A percentile compares a stretch with the other conserved stretches of the same genome.
phyloP scores from a whole-genome alignment of 2,888 invertebrate genomes.

The Chrysotoxum bicinctum region DNA sequence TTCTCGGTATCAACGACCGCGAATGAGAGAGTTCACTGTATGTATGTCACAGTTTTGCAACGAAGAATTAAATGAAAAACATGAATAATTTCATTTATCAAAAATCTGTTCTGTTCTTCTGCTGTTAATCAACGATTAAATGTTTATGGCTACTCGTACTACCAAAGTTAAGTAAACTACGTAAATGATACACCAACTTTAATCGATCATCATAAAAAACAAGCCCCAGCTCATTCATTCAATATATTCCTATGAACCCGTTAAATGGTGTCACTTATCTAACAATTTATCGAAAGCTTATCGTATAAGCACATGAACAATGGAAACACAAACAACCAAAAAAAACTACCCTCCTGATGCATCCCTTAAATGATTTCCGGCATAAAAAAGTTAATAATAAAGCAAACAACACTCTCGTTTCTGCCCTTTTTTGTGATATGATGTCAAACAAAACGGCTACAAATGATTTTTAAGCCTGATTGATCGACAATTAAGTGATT shows the following conservation, averaged over 20 bases:
- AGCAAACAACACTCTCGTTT: constrained; percentile 32
- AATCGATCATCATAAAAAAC: constrained; percentile 18
- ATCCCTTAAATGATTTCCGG: background rate
- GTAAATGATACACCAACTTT: background rate
- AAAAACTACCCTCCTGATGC: constrained; percentile 33
- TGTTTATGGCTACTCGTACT: too few species aligned
- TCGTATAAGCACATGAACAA: constrained; percentile 24
- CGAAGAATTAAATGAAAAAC: too few species aligned
- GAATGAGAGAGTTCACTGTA: too few species aligned
- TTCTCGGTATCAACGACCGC: too few species aligned
- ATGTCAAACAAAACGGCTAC: constrained; percentile 65
- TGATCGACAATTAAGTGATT: constrained; percentile 76
- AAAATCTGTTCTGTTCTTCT: background rate
- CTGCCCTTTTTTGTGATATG: background rate
- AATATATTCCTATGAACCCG: constrained; percentile 33
- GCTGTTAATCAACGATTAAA: background rate
- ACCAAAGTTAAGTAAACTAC: background rate
- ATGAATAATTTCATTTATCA: too few species aligned
- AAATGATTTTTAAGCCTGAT: constrained; percentile 74
- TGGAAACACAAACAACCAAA: background rate
- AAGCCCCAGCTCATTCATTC: background rate
- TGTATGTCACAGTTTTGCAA: too few species aligned
- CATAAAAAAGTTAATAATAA: constrained; percentile 47
- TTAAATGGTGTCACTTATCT: constrained; percentile 51
- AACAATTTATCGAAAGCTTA: constrained; percentile 59